phyloP scores from a whole-genome alignment of 1,140 invertebrate species.

The Caerostris darwini region DNA sequence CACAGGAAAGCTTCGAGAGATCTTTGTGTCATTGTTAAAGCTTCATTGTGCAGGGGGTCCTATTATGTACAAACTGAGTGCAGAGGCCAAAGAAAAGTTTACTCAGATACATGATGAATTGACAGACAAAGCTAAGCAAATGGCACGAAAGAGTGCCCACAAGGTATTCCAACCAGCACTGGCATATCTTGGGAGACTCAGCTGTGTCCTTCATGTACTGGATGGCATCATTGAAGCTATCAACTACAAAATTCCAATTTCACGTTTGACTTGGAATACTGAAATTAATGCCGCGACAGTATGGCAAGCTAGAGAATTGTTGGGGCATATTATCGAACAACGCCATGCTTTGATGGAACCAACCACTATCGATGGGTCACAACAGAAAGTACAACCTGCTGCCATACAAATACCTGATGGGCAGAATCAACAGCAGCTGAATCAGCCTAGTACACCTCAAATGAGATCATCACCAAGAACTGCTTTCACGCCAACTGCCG shows the following conservation, averaged over 20 bases:
- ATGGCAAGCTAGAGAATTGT: conserved; percentile 71
- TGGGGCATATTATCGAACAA: conserved; percentile 67
- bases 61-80: conserved; percentile 57
- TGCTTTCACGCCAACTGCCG: not conserved
- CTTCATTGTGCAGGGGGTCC: conserved; percentile 37
- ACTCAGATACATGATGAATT: conserved; percentile 71
- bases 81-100: conserved; percentile 61
- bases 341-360: conserved; percentile 59
- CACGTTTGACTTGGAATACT: conserved; percentile 70
- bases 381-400: not conserved
- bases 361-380: conserved; percentile 1
- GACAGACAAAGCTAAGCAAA: conserved; percentile 72
- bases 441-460: not conserved
- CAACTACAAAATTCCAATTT: conserved; percentile 62
- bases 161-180: conserved; percentile 66
- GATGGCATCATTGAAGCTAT: conserved; percentile 73
- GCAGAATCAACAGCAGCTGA: not conserved
- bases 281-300: conserved; percentile 70
- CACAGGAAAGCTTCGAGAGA: conserved; percentile 39
- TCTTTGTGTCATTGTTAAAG: conserved; percentile 63
- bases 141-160: conserved; percentile 64
- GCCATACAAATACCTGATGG: conserved; percentile 24
- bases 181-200: conserved; percentile 61
- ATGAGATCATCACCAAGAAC: not conserved
- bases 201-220: conserved; percentile 66